A percentile compares a stretch with the other conserved stretches of the same genome.
These are phyloP conservation scores for Oryzias dopingdopingensis DNA, from an alignment of 2,797 vertebrate species.

Conservation along the genomic window DNA sequence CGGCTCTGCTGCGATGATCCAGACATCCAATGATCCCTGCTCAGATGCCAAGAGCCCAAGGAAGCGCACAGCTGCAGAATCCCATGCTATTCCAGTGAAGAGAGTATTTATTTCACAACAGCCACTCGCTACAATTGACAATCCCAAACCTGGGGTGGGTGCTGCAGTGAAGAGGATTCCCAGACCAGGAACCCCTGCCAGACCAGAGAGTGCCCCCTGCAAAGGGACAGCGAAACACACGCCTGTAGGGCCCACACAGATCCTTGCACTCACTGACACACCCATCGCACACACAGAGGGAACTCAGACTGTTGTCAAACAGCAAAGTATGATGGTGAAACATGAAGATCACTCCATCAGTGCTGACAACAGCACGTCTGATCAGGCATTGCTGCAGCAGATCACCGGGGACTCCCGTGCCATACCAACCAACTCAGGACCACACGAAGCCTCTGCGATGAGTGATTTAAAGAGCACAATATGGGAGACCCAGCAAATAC, in stretches of 20 bases:
- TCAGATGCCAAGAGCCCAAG: slow-evolving; percentile 86
- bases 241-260: slow-evolving; percentile 73
- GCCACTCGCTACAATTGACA: slow-evolving; percentile 71
- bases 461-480: slow-evolving; percentile 87
- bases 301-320: slow-evolving; percentile 76
- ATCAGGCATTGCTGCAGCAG: slow-evolving; percentile 84
- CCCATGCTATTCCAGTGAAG: slow-evolving; percentile 91
- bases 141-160: slow-evolving; percentile 74
- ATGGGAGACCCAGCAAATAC: slow-evolving; percentile 84
- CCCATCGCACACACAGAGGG: slow-evolving; percentile 69
- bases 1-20: slow-evolving; percentile 71
- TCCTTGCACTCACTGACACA: slow-evolving; percentile 82
- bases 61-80: slow-evolving; percentile 87
- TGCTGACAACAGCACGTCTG: slow-evolving; percentile 72
- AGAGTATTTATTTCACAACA: slow-evolving; percentile 91
- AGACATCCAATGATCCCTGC: slow-evolving; percentile 79
- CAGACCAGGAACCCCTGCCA: slow-evolving; percentile 78
- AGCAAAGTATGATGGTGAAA: slow-evolving; percentile 77
- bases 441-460: slow-evolving; percentile 81
- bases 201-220: slow-evolving; percentile 83
- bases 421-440: slow-evolving; percentile 80
- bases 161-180: slow-evolving; percentile 80
- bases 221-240: slow-evolving; percentile 79
- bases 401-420: slow-evolving; percentile 84
- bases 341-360: slow-evolving; percentile 73